These are phyloP conservation scores for Ursus arctos DNA, from an alignment of 2,113 vertebrate species.

Conservation along the genomic window DNA sequence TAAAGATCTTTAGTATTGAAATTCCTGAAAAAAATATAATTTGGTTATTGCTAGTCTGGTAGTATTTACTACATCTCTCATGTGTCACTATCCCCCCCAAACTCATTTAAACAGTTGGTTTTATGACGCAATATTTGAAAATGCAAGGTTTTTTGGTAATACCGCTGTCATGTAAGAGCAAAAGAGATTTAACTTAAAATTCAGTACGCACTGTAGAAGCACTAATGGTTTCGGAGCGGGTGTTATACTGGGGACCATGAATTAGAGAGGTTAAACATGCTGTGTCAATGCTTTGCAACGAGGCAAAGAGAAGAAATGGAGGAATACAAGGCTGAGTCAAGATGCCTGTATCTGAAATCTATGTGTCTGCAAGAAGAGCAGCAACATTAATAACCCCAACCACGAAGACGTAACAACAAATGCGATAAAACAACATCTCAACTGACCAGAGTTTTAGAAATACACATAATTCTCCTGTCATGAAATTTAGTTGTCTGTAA, in stretches of 20 bases:
- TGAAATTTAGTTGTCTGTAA: conserved; percentile 14
- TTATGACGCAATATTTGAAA: conserved; percentile 12
- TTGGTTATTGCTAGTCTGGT: not conserved
- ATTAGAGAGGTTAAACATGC: not conserved
- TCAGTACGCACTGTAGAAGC: not conserved
- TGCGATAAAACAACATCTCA: not conserved
- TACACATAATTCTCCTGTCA: not conserved
- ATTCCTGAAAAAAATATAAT: not conserved
- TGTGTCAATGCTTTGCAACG: not conserved
- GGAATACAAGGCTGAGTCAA: not conserved
- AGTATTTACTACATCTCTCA: not conserved
- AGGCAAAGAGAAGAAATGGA: not conserved
- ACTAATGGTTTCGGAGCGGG: not conserved
- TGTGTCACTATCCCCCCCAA: too few species aligned
- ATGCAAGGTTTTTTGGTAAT: not conserved
- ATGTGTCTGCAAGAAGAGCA: not conserved
- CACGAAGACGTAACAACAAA: not conserved
- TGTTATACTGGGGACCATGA: not conserved
- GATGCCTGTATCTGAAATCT: not conserved
- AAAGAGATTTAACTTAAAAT: conserved; percentile 3
- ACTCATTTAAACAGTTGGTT: not conserved
- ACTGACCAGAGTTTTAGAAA: not conserved
- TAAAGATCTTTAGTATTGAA: not conserved
- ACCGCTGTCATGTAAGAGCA: not conserved
- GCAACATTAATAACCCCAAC: not conserved